Evolutionary conservation across 2,888 invertebrate species (phyloP).

Genomic region (Plebejus melissa): DNA sequence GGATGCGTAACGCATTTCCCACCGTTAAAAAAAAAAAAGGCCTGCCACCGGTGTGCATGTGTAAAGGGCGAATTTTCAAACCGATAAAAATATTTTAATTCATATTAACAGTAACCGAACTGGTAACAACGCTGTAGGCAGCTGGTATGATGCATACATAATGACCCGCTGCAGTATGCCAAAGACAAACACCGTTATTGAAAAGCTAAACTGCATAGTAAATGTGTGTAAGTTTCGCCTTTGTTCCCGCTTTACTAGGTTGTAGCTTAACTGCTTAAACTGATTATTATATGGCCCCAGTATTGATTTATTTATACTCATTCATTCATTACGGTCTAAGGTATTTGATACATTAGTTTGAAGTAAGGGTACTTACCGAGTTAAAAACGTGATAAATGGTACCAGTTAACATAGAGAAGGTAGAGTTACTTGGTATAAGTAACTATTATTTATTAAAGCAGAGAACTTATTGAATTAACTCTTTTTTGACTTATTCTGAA

Average conservation of each 20-base stretch:
- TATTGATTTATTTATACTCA: constrained; percentile 20
- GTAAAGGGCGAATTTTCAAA: too few relatives aligned
- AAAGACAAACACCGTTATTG: constrained; percentile 53
- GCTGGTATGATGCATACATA: constrained; percentile 52
- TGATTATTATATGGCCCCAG: constrained; percentile 29
- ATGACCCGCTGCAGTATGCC: constrained; percentile 48
- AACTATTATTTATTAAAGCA: too few relatives aligned
- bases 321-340: background rate
- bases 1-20: too few relatives aligned
- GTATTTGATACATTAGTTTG: background rate
- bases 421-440: too few relatives aligned
- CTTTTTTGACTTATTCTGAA: too few relatives aligned
- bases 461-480: too few relatives aligned
- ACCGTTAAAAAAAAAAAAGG: too few relatives aligned
- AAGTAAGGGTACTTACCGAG: background rate
- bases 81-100: background rate
- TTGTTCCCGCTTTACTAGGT: constrained; percentile 37
- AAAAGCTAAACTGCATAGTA: constrained; percentile 53
- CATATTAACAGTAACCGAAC: constrained; percentile 51
- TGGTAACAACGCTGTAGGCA: constrained; percentile 49
- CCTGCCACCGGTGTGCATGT: too few relatives aligned
- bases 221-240: constrained; percentile 47
- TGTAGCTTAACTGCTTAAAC: constrained; percentile 36
- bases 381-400: too few relatives aligned
- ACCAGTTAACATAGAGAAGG: too few relatives aligned